These are phyloP conservation scores for Polymixis flavicincta DNA, from an alignment of 2,888 invertebrate genomes.

Conservation along the genomic window DNA sequence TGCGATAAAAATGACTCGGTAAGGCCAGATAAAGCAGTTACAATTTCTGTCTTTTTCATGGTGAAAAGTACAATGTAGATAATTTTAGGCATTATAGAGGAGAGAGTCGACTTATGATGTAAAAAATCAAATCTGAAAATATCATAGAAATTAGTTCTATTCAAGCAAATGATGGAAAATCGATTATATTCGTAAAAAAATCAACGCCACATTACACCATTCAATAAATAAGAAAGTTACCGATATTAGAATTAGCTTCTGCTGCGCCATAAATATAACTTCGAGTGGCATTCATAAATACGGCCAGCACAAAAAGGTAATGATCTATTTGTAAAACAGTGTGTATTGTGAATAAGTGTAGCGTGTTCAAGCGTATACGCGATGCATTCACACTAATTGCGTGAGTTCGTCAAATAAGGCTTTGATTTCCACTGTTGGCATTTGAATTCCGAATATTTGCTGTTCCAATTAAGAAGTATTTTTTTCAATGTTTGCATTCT, in stretches of 20 bases:
- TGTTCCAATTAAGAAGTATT: background rate
- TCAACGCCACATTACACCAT: constrained; percentile 15
- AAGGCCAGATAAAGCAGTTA: background rate
- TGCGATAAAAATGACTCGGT: background rate
- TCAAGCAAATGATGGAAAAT: constrained; percentile 7
- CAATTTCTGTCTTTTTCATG: background rate
- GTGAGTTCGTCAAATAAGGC: constrained; percentile 26
- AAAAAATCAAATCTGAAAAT: constrained; percentile 4
- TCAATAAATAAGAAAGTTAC: constrained; percentile 29
- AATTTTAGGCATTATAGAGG: background rate
- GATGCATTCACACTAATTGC: constrained; percentile 29
- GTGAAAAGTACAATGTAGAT: background rate
- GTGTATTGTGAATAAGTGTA: constrained; percentile 38
- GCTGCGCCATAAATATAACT: constrained; percentile 31
- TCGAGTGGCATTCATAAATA: constrained; percentile 33
- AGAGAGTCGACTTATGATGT: background rate
- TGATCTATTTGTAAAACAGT: constrained; percentile 52
- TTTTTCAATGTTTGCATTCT: background rate
- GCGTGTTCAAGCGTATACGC: constrained; percentile 37
- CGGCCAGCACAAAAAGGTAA: constrained; percentile 13
- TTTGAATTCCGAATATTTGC: constrained; percentile 2
- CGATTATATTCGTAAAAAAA: constrained; percentile 1
- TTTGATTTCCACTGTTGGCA: constrained; percentile 18
- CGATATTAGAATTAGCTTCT: constrained; percentile 26
- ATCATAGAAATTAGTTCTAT: background rate